Evolutionary conservation across 1,140 invertebrate species (phyloP), one percentile per base, ranked within the genome.

Genomic region (Drosophila sp.): DNA sequence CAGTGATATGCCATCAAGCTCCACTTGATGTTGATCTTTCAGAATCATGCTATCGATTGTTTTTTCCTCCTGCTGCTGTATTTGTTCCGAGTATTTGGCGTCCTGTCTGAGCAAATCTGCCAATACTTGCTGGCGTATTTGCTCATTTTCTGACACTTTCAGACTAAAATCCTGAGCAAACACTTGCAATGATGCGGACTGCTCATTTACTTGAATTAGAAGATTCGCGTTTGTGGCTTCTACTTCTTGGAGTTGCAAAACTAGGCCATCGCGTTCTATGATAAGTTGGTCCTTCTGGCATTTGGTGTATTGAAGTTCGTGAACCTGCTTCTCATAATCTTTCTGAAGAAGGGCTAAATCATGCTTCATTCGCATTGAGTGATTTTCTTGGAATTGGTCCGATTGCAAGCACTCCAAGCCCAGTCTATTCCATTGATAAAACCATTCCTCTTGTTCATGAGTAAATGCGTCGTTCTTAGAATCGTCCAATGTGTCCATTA

Each of bases 171-270:
- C 60, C 7, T 41, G 25, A 1, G 47, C 1, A 10, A 70, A 17
- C 4, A 7, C 8, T 4, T 58, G 4, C 0, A 58, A 27, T 0
- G 68, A 70, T 0, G 3, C 23, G 8, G 47, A 11, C 5, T 35
- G 25, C 25, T 70, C 62, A 0, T 27, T 8, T 6, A 35, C 10
- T 23, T 65, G 8, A 8, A 57, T 23, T 0, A n/a, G n/a, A 38
- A 66, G 25, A 1, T 6, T 17, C 3, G 29, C n/a, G 29, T 5
- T 29, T 3, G 17, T 35, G 4, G n/a, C 2, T 4, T 47, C 3
- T 32, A 44, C 38, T 2, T 38, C 11, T 33, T 70, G 54, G 10
- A 70, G 30, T 40, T 70, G 61, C 35, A 56, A 32, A 6, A 56
- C 11, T 23, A 70, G 4, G 3, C 35, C 23, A 11, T 70, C 62